phyloP scores from a whole-genome alignment of 2,888 invertebrate species.

The Synergus laeviventris region DNA sequence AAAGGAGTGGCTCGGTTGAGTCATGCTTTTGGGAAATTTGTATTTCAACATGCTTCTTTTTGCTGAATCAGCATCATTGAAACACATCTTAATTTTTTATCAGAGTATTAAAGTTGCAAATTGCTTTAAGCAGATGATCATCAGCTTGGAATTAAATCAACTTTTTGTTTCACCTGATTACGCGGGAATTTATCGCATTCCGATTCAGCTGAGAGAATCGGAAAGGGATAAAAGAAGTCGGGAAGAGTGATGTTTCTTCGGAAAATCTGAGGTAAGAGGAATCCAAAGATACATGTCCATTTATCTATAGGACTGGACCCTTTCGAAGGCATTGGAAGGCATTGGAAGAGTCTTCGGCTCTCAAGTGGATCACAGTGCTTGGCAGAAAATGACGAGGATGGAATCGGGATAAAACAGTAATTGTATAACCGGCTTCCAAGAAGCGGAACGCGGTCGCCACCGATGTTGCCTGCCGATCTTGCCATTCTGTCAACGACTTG shows the following conservation, averaged over 20 bases:
- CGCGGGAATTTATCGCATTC: not conserved
- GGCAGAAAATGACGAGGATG: conserved; percentile 57
- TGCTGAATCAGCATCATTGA: not conserved
- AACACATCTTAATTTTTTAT: too few relatives aligned
- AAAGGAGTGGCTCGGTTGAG: conserved; percentile 30
- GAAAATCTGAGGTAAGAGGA: conserved; percentile 11
- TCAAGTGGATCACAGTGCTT: conserved; percentile 43
- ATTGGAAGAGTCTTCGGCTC: not conserved
- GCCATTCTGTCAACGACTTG: conserved; percentile 42
- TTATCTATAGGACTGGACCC: conserved; percentile 4
- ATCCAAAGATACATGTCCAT: conserved; percentile 28
- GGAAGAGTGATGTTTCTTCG: conserved; percentile 26
- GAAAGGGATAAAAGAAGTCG: conserved; percentile 3
- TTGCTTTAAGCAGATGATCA: not conserved
- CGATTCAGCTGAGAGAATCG: conserved; percentile 7
- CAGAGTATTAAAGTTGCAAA: not conserved
- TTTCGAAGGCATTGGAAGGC: not conserved
- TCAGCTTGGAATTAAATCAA: not conserved
- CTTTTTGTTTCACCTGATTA: conserved; percentile 2
- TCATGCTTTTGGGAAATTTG: conserved; percentile 33
- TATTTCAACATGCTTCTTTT: not conserved
- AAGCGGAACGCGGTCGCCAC: conserved; percentile 62
- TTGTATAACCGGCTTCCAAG: conserved; percentile 71
- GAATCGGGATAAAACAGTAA: conserved; percentile 69
- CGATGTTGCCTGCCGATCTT: conserved; percentile 38